Conservation (phyloP, 2,797 vertebrate genomes). For the Manis pentadactyla region DNA sequence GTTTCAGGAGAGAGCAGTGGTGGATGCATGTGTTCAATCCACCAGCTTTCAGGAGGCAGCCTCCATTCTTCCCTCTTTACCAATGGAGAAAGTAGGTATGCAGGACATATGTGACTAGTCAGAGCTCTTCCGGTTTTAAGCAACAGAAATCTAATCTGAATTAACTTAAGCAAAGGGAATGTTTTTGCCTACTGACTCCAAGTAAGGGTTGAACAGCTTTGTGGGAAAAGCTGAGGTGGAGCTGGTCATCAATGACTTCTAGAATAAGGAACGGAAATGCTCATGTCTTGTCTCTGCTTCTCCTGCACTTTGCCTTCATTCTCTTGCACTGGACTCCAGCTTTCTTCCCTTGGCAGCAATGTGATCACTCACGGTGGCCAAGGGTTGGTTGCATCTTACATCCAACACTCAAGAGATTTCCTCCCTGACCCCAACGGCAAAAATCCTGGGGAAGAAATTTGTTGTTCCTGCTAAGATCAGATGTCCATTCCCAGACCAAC, state of each 20-base stretch:
- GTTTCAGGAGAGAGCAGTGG: background rate
- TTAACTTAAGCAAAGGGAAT: background rate
- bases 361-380: background rate
- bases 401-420: background rate
- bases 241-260: background rate
- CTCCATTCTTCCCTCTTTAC: background rate
- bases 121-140: background rate
- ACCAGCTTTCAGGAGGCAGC: background rate
- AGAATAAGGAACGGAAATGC: background rate
- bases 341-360: slow-evolving; percentile 3
- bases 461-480: background rate
- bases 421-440: background rate
- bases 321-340: background rate
- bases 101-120: background rate
- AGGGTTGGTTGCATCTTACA: background rate
- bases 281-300: background rate
- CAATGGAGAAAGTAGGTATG: background rate
- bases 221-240: background rate
- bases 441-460: background rate
- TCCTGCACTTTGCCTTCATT: background rate
- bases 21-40: background rate
- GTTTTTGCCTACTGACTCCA: background rate
- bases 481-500: background rate
- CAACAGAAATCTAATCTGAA: background rate
- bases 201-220: background rate